These are phyloP conservation scores for Abramis brama DNA, from an alignment of 2,113 vertebrate species.

Conservation along the genomic window DNA sequence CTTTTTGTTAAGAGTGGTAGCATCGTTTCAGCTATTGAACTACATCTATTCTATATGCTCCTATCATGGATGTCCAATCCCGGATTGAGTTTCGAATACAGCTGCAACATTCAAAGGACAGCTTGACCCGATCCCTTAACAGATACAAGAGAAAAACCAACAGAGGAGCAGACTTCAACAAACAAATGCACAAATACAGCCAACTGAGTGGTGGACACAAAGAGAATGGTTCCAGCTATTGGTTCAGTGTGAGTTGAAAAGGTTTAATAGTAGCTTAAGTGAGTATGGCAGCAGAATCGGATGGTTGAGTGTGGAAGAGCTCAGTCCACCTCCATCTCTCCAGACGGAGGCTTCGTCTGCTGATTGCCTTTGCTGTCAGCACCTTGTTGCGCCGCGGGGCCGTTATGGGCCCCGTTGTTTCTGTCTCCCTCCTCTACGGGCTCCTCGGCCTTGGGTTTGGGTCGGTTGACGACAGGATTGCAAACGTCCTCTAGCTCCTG, in stretches of 20 bases:
- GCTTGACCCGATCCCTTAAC: conserved; percentile 49
- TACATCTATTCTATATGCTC: conserved; percentile 57
- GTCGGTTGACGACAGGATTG: conserved; percentile 84
- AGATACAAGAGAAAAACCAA: conserved; percentile 58
- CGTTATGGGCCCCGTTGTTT: conserved; percentile 79
- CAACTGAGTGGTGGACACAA: conserved; percentile 58
- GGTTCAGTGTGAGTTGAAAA: conserved; percentile 45
- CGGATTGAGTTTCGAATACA: conserved; percentile 63
- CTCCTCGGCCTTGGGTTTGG: conserved; percentile 84
- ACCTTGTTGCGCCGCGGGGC: conserved; percentile 81
- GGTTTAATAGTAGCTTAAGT: conserved; percentile 39
- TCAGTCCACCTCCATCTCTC: conserved; percentile 95
- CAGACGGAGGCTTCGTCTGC: conserved; percentile 78
- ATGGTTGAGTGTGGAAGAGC: conserved; percentile 51
- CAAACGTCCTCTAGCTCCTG: conserved; percentile 90
- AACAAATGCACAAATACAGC: conserved; percentile 60
- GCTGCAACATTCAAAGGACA: conserved; percentile 61
- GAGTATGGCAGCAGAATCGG: conserved; percentile 24
- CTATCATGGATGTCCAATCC: conserved; percentile 59
- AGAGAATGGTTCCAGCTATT: conserved; percentile 61
- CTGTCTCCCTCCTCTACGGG: conserved; percentile 77
- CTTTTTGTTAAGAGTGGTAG: conserved; percentile 49
- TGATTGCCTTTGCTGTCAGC: conserved; percentile 77
- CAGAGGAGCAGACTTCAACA: conserved; percentile 48
- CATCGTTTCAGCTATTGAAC: conserved; percentile 62